phyloP scores from a whole-genome alignment of 2,888 invertebrate species.

The Polyploca ridens region DNA sequence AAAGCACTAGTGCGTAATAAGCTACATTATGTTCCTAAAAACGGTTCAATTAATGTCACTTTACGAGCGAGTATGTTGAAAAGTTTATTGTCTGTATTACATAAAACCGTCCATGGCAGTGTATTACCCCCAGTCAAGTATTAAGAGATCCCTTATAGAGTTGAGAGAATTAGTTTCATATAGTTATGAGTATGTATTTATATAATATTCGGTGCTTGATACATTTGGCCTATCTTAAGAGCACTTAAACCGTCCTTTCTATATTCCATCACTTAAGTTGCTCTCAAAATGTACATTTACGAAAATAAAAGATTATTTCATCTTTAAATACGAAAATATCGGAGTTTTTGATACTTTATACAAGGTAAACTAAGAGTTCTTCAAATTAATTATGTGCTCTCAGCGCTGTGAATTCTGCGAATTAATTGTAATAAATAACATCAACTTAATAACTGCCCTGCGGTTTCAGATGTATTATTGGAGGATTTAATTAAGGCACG shows the following conservation, averaged over 20 bases:
- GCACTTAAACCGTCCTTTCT: background rate
- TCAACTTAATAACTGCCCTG: too few relatives aligned
- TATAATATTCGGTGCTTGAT: constrained; percentile 13
- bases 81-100: background rate
- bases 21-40: too few relatives aligned
- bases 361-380: background rate
- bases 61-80: too few relatives aligned
- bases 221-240: background rate
- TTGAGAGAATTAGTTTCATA: constrained; percentile 19
- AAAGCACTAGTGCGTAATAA: too few relatives aligned
- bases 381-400: background rate
- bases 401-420: background rate
- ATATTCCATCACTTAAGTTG: background rate
- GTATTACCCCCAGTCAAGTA: constrained; percentile 12
- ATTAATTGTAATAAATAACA: too few relatives aligned
- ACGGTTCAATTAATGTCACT: too few relatives aligned
- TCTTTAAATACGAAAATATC: too few relatives aligned
- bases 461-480: too few relatives aligned
- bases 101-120: constrained; percentile 8
- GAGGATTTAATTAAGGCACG: too few relatives aligned
- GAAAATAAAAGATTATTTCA: constrained; percentile 5
- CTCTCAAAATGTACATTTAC: background rate
- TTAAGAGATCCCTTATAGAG: constrained; percentile 14
- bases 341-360: background rate
- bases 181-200: constrained; percentile 13